phyloP scores from a whole-genome alignment of 2,113 vertebrate genomes.

The Corapipo altera region DNA sequence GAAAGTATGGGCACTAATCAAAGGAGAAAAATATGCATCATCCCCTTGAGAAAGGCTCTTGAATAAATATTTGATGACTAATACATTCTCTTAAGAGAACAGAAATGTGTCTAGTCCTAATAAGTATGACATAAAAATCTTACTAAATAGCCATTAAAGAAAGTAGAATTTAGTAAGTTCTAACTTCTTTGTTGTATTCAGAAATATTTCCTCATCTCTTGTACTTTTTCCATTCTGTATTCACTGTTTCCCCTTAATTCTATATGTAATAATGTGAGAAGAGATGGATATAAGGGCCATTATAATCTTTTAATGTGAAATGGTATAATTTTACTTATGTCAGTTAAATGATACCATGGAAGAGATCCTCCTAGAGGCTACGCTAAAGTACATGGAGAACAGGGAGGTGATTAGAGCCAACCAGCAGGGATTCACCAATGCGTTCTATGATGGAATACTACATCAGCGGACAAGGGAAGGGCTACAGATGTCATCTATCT shows the following conservation, averaged over 20 bases:
- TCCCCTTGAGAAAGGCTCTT: neutral
- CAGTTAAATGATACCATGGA: neutral
- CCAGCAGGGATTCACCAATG: neutral
- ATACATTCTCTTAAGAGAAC: neutral
- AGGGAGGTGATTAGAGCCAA: neutral
- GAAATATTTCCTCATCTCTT: neutral
- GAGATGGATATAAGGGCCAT: neutral
- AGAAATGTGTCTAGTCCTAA: neutral
- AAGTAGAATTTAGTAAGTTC: neutral
- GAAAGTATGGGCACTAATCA: neutral
- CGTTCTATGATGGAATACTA: neutral
- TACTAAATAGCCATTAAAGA: neutral
- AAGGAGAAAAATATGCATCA: neutral
- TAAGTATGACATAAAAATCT: neutral
- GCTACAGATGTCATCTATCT: neutral
- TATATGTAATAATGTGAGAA: neutral
- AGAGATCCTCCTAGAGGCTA: neutral
- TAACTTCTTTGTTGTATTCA: neutral
- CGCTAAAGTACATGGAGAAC: neutral
- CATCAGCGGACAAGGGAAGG: neutral
- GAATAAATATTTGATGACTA: slow-evolving; percentile 1
- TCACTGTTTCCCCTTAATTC: neutral
- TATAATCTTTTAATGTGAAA: neutral
- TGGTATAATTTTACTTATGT: neutral
- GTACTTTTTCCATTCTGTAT: neutral